Conservation (phyloP, 2,113 vertebrate genomes). For the Calidris pugnax region DNA sequence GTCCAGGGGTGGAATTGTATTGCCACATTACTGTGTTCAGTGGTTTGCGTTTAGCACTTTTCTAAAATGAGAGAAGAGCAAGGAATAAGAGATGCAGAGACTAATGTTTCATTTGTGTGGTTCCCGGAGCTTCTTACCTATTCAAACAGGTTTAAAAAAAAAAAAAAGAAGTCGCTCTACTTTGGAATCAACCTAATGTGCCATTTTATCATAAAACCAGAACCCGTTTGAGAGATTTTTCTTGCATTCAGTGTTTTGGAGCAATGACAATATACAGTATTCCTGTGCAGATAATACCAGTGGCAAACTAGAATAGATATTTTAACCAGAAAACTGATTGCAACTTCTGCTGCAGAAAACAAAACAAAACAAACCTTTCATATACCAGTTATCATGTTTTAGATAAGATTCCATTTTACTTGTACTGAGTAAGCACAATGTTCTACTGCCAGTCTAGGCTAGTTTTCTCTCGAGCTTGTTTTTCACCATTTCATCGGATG, state of each 20-base stretch:
- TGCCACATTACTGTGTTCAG: not conserved
- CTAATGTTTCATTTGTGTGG: not conserved
- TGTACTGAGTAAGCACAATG: not conserved
- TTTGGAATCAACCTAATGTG: not conserved
- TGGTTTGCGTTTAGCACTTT: not conserved
- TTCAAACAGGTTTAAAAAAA: not conserved
- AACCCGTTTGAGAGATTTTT: not conserved
- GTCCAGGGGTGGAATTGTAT: not conserved
- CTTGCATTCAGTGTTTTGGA: not conserved
- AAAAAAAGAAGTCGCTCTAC: not conserved
- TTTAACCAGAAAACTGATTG: not conserved
- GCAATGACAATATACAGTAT: not conserved
- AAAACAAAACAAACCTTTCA: not conserved
- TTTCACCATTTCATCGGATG: not conserved
- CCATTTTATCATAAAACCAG: not conserved
- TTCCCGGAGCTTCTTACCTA: not conserved
- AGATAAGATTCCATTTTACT: not conserved
- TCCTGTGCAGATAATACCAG: not conserved
- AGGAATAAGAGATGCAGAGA: not conserved
- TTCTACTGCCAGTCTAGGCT: not conserved
- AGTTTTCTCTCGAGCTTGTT: constrained; percentile 24
- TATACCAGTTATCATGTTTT: not conserved
- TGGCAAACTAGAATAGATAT: not conserved
- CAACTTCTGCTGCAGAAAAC: not conserved
- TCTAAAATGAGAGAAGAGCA: not conserved